Base-by-base conservation (phyloP, 2,797 vertebrate genomes). In the Melanotaenia trifasciata region DNA sequence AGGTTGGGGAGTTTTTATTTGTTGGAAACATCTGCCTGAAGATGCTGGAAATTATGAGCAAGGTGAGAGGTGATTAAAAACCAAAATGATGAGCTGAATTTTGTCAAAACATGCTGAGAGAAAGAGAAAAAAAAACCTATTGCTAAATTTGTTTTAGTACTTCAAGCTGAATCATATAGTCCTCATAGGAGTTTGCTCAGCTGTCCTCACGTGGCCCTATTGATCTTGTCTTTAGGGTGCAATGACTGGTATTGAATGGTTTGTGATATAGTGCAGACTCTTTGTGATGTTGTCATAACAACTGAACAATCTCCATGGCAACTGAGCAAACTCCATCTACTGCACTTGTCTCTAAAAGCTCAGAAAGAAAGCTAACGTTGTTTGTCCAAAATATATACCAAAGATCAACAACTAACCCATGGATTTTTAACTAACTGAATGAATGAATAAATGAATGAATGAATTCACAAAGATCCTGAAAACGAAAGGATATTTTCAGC, bases 261-360 rank as follows among this genome's bases (percentile, higher is more conserved):
- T 36, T 56, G 54, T 65, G 36, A 56, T 18, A 65, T 43, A 66
- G 57, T 54, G 22, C 43, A 54, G 9, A 47, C 47, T 65, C 62
- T 26, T n/a, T 14, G 16, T 43, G 36, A 60, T 61, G 56, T 54
- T 67, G 36, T 63, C 36, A 54, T 58, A 22, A 58, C 51, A 66
- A 63, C 30, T 20, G 5, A 67, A 56, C 6, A 18, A 20, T 67
- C 26, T 14, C 67, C 56, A 38, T 47, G 43, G 35, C 45, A 56
- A 63, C 45, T 26, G 51, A 66, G 38, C 57, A 75, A 68, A 74
- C 13, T 59, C 26, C 61, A 76, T 28, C 45, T 6, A 3, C 58
- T 36, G 24, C 40, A 33, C 35, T 47, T 54, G 35, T 28, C 11
- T 18, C 30, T 67, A 20, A 67, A 20, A 67, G 50, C 43, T 62